phyloP scores from a whole-genome alignment of 2,797 vertebrate species.

The Lacerta viridis region DNA sequence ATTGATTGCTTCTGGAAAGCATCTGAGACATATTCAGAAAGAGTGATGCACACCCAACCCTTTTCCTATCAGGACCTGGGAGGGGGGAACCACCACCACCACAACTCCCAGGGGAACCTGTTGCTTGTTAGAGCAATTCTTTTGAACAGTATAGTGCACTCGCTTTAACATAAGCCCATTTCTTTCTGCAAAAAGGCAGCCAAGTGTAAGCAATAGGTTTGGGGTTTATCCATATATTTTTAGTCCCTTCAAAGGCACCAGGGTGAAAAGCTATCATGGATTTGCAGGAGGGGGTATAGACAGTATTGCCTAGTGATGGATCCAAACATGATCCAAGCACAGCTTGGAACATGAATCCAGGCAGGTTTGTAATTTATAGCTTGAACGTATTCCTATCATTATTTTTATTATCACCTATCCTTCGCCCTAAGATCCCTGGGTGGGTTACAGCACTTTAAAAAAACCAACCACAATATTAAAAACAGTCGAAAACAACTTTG shows the following conservation, averaged over 20 bases:
- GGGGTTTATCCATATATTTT: conserved; percentile 3
- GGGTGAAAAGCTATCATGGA: not conserved
- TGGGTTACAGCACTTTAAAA: no score
- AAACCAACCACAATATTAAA: no score
- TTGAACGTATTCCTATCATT: no score
- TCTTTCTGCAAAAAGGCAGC: not conserved
- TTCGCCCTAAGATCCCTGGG: no score
- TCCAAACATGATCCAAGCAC: not conserved
- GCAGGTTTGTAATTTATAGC: not conserved
- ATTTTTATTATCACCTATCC: no score
- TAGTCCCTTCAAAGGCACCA: not conserved
- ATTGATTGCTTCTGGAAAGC: conserved; percentile 28
- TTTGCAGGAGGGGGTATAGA: not conserved
- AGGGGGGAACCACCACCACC: not conserved
- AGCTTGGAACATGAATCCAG: not conserved
- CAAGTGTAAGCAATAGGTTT: conserved; percentile 6
- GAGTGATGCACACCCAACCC: not conserved
- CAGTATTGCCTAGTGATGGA: not conserved
- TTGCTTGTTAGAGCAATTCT: conserved; percentile 2
- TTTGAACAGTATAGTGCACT: conserved; percentile 12
- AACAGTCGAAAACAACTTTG: no score
- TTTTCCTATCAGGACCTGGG: not conserved
- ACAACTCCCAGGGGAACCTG: not conserved
- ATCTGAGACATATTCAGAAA: conserved; percentile 28
- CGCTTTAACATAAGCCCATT: not conserved